Evolutionary conservation across 2,888 invertebrate species (phyloP), one percentile per base, ranked within the genome.

Genomic region (Xanthorhoe designata): DNA sequence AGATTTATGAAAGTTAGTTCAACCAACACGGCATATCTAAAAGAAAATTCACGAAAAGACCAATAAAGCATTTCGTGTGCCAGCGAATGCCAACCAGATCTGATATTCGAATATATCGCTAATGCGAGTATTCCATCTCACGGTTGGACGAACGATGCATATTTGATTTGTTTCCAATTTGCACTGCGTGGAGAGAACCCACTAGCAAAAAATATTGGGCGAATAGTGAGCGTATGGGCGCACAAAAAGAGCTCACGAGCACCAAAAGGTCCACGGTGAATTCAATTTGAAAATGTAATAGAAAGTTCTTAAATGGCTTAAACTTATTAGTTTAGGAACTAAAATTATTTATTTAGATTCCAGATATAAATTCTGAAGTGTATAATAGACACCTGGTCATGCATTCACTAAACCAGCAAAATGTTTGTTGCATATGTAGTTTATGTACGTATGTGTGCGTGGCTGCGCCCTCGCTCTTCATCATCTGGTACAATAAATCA

Each of bases 81-180:
- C 73, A 76, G 76, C 76, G 80, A 76, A 78, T 80, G 79, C 78
- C 71, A 78, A 79, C 82, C 80, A 84, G 81, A 84, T 85, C 79
- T 80, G 85, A 82, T 82, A 82, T 81, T 79, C 78, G 82, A 76
- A 82, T 80, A 82, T 85, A 82, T 79, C 82, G 77, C 85, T 87
- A 88, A 87, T 89, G 83, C 85, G 85, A 83, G 85, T 87, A 89
- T 89, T 88, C 88, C 85, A 90, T 90, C 90, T 89, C 89, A 88
- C 86, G 87, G 88, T 86, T 85, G 86, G 83, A 82, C 85, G 89
- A 80, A 77, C 87, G 87, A 87, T 89, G 90, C 90, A 91, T 91
- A 91, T 91, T 91, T 91, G 90, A 91, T 91, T 90, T 90, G 90
- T 89, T 90, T 88, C 87, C 89, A 89, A 90, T 90, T 89, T 87